Conservation (phyloP, 2,888 invertebrate genomes). For the Agrochola lota region DNA sequence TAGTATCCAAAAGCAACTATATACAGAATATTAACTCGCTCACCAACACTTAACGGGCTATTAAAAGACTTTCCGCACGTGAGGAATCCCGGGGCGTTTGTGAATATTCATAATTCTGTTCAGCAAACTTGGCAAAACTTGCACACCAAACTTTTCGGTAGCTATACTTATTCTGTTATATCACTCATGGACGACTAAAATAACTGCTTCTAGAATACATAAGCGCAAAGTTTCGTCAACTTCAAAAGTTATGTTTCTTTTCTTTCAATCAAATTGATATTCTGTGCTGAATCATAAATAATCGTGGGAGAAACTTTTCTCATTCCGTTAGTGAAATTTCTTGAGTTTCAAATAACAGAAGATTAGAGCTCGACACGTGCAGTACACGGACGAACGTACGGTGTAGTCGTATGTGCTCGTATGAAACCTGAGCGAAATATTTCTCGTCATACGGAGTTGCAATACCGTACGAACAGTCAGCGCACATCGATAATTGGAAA, state of each 20-base stretch:
- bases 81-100: slow-evolving; percentile 78
- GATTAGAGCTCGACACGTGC: slow-evolving; percentile 73
- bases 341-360: slow-evolving; percentile 72
- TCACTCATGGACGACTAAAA: slow-evolving; percentile 69
- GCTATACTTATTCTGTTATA: slow-evolving; percentile 68
- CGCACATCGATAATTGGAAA: slow-evolving; percentile 82
- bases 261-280: slow-evolving; percentile 67
- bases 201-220: slow-evolving; percentile 66
- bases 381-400: slow-evolving; percentile 63
- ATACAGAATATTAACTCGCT: slow-evolving; percentile 51
- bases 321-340: slow-evolving; percentile 67
- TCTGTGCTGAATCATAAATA: slow-evolving; percentile 58
- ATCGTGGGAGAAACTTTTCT: slow-evolving; percentile 66
- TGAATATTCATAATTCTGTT: slow-evolving; percentile 85
- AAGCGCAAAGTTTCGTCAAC: slow-evolving; percentile 58
- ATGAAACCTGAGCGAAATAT: slow-evolving; percentile 75
- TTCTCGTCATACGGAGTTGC: slow-evolving; percentile 75
- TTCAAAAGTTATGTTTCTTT: slow-evolving; percentile 64
- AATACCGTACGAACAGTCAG: slow-evolving; percentile 74
- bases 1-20: slow-evolving; percentile 44
- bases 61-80: slow-evolving; percentile 78
- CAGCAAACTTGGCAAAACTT: slow-evolving; percentile 76
- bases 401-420: slow-evolving; percentile 65
- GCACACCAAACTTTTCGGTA: slow-evolving; percentile 72
- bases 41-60: slow-evolving; percentile 76